A percentile compares a stretch with the other conserved stretches of the same genome.
Conservation (phyloP, 2,888 invertebrate genomes). For the Poecilobothrus nobilitatus region DNA sequence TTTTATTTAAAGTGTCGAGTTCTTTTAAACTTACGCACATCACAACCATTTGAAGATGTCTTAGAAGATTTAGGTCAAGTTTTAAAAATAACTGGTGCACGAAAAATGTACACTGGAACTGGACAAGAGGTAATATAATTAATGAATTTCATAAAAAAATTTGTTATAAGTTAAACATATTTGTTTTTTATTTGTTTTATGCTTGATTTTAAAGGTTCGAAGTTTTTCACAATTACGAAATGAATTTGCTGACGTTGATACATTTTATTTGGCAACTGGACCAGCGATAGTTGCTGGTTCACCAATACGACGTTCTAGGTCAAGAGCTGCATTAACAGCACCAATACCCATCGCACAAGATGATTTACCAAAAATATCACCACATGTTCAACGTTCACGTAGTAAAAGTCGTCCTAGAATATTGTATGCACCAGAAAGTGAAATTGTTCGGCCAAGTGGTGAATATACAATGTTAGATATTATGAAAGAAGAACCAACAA, state of each 20-base stretch:
- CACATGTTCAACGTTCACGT: conserved; percentile 54
- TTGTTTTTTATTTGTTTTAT: not conserved
- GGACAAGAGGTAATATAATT: conserved; percentile 69
- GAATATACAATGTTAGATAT: conserved; percentile 73
- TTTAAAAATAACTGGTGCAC: conserved; percentile 82
- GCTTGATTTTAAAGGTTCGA: conserved; percentile 65
- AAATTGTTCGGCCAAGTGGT: conserved; percentile 69
- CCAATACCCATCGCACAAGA: conserved; percentile 44
- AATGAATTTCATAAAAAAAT: conserved; percentile 10
- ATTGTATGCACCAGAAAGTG: conserved; percentile 72
- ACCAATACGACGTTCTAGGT: conserved; percentile 58
- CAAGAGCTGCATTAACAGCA: conserved; percentile 50
- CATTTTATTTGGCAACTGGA: conserved; percentile 65
- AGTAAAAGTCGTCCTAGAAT: conserved; percentile 81
- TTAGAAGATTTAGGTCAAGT: conserved; percentile 88
- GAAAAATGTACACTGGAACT: conserved; percentile 83
- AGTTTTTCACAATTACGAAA: conserved; percentile 90
- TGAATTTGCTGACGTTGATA: conserved; percentile 85
- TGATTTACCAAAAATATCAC: conserved; percentile 42
- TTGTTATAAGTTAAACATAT: not conserved
- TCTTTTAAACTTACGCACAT: conserved; percentile 80
- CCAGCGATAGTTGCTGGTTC: conserved; percentile 46
- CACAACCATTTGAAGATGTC: conserved; percentile 91
- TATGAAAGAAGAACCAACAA: conserved; percentile 74
- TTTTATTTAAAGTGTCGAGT: conserved; percentile 65